These are phyloP conservation scores for Apis dorsata DNA, from an alignment of 1,140 invertebrate species.

Conservation along the genomic window DNA sequence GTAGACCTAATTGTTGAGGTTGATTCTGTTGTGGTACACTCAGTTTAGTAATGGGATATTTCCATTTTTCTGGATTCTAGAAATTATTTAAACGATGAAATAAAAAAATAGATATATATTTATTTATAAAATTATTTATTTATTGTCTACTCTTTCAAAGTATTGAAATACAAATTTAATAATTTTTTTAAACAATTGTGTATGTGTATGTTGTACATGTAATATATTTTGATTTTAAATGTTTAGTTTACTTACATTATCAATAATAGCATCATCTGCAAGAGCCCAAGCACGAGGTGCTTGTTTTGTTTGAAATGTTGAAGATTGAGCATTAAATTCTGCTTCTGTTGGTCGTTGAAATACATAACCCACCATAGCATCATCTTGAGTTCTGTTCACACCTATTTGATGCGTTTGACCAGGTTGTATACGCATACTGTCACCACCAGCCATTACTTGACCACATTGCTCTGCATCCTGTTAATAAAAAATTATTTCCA, in stretches of 20 bases:
- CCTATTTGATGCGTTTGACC: slow-evolving; percentile 78
- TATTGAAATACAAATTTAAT: background rate
- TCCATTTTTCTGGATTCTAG: slow-evolving; percentile 88
- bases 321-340: slow-evolving; percentile 83
- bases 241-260: slow-evolving; percentile 81
- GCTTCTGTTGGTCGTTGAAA: slow-evolving; percentile 90
- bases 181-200: background rate
- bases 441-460: slow-evolving; percentile 78
- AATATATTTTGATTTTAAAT: background rate
- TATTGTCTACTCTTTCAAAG: background rate
- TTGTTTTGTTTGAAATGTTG: slow-evolving; percentile 85
- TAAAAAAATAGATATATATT: background rate
- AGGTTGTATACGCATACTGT: slow-evolving; percentile 76
- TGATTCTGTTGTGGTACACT: slow-evolving; percentile 81
- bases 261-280: slow-evolving; percentile 89
- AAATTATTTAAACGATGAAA: slow-evolving; percentile 39
- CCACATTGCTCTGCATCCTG: slow-evolving; percentile 78
- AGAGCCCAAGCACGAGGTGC: slow-evolving; percentile 86
- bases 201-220: too few relatives aligned
- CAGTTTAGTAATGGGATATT: slow-evolving; percentile 82
- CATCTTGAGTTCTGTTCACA: slow-evolving; percentile 86
- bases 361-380: slow-evolving; percentile 92
- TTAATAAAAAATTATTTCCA: slow-evolving; percentile 27
- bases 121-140: background rate
- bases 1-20: slow-evolving; percentile 76